phyloP scores from a whole-genome alignment of 2,113 vertebrate species.

The Caloenas nicobarica region DNA sequence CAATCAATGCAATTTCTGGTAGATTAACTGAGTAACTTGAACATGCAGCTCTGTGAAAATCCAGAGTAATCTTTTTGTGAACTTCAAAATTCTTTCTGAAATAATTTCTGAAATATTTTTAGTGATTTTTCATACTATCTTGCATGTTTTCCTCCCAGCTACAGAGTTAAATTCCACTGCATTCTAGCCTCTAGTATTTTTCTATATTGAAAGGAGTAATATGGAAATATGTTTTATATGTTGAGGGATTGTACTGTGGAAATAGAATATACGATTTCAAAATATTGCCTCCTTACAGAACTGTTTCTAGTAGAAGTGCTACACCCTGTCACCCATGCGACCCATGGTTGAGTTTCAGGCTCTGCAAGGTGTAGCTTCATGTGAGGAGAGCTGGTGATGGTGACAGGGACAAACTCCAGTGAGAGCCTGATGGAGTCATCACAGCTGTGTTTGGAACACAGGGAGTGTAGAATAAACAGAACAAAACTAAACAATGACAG shows the following conservation, averaged over 20 bases:
- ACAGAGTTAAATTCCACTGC: not conserved
- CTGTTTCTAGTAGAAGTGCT: not conserved
- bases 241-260: not conserved
- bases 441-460: not conserved
- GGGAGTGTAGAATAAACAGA: not conserved
- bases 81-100: not conserved
- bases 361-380: accelerated
- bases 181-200: not conserved
- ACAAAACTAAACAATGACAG: not conserved
- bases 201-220: not conserved
- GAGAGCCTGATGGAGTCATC: not conserved
- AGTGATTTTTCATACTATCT: not conserved
- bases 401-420: not conserved
- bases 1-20: not conserved
- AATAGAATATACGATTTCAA: not conserved
- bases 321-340: not conserved
- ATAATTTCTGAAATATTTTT: not conserved
- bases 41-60: not conserved
- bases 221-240: not conserved
- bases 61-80: not conserved
- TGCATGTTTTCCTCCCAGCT: not conserved
- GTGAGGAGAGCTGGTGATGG: not conserved
- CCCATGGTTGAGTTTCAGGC: accelerated
- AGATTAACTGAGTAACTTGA: not conserved
- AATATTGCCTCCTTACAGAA: not conserved